These are phyloP conservation scores for Acanthopagrus latus DNA, from an alignment of 2,797 vertebrate genomes.

Conservation along the genomic window DNA sequence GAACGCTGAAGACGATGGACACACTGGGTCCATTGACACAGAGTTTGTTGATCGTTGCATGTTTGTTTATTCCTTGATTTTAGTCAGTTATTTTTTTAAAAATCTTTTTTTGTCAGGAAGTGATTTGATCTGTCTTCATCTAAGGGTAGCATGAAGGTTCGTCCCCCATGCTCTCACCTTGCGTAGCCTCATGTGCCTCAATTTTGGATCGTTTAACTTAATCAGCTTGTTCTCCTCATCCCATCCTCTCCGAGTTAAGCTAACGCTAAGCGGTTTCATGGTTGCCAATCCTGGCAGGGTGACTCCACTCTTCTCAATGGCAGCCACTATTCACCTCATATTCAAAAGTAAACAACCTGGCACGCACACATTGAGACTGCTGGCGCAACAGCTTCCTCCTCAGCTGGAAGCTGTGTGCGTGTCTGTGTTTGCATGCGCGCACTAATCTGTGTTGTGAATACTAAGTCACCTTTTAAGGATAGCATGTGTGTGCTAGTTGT, in stretches of 20 bases:
- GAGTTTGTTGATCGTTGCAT: neutral
- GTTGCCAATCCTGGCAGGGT: constrained; percentile 60
- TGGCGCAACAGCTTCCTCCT: constrained; percentile 76
- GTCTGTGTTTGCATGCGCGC: constrained; percentile 23
- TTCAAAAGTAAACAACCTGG: constrained; percentile 84
- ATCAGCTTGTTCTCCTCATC: constrained; percentile 33
- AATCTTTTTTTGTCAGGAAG: constrained; percentile 7
- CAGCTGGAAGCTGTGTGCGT: constrained; percentile 49
- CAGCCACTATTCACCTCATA: constrained; percentile 81
- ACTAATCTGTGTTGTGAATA: constrained; percentile 52
- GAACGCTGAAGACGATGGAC: neutral
- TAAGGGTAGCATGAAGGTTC: neutral
- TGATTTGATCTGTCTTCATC: neutral
- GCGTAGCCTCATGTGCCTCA: constrained; percentile 31
- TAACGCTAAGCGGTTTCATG: constrained; percentile 48
- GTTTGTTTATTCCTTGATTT: constrained; percentile 19
- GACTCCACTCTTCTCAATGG: constrained; percentile 74
- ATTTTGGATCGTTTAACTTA: constrained; percentile 16
- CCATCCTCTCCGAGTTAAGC: constrained; percentile 41
- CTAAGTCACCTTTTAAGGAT: constrained; percentile 62
- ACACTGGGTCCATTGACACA: constrained; percentile 18
- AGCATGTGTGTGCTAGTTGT: constrained; percentile 52
- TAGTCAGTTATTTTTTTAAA: neutral
- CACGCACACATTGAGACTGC: constrained; percentile 67
- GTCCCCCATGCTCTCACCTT: constrained; percentile 5